Evolutionary conservation across 2,797 vertebrate species (phyloP), one percentile per base, ranked within the genome.

Genomic region (Muscicapa comitata): DNA sequence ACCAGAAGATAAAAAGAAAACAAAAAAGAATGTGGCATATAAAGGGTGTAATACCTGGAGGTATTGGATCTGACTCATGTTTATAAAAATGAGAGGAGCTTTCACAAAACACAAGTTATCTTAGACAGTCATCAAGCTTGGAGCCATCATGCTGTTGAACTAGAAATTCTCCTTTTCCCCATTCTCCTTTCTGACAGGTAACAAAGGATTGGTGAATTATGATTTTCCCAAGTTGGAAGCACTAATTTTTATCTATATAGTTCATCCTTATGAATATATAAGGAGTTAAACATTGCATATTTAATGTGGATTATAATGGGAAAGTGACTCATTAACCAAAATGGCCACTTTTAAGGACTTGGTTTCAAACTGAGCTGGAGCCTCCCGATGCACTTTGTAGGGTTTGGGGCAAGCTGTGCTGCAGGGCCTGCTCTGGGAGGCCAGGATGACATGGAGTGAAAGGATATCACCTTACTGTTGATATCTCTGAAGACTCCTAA

Each of bases 401-500:
- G 94, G 87, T 97, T 95, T 97, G 96, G 97, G 96, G 96, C 93
- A 97, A 97, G 91, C 97, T 98, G 97, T 98, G 94, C 98, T 97
- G 96, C 97, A 95, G 86, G 98, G 98, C 98, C 98, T 93, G 87
- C 97, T 98, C 97, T 97, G 97, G 98, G 98, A 98, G 98, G 98
- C 98, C 98, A 99, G 97, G 97, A 99, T 99, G 99, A 98, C 97
- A 98, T 97, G 94, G 98, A 97, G 97, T 96, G 97, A 95, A 96
- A 97, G 97, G 98, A 98, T 98, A 95, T 98, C 98, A 98, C 98
- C 98, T 98, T 97, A 97, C 96, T 99, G 98, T 98, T 99, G 98
- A 99, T 99, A 98, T 95, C 98, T 99, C 98, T 97, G 98, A 98
- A 98, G 98, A 98, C 98, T 99, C 96, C 92, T 98, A 98, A 98